phyloP scores from a whole-genome alignment of 1,140 invertebrate genomes.

The Laupala kohalensis region DNA sequence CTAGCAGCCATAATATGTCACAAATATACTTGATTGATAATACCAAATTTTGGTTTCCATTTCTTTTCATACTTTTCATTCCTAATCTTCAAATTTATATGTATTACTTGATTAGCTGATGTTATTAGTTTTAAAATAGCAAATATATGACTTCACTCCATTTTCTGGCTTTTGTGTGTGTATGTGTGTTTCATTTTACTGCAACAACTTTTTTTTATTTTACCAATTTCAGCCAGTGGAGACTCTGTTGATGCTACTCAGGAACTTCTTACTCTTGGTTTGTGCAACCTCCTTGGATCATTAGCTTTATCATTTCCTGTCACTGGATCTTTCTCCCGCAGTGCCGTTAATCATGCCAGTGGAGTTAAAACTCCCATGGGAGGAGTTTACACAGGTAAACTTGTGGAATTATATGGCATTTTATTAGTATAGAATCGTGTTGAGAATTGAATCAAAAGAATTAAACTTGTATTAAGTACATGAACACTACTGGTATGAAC shows the following conservation, averaged over 20 bases:
- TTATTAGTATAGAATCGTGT: not conserved
- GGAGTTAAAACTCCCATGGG: constrained; percentile 81
- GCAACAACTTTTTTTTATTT: too few relatives aligned
- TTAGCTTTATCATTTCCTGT: constrained; percentile 86
- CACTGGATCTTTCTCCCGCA: constrained; percentile 80
- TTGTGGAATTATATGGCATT: not conserved
- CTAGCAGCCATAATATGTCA: too few relatives aligned
- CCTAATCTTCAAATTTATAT: too few relatives aligned
- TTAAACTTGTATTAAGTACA: too few relatives aligned
- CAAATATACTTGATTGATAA: too few relatives aligned
- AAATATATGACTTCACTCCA: too few relatives aligned
- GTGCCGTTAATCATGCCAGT: constrained; percentile 86
- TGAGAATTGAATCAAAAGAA: not conserved
- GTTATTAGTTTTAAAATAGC: too few relatives aligned
- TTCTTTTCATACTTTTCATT: too few relatives aligned
- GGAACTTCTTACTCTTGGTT: constrained; percentile 69
- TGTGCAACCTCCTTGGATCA: constrained; percentile 78
- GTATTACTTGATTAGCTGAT: too few relatives aligned
- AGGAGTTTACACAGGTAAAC: constrained; percentile 71
- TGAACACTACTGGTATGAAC: constrained; percentile 2
- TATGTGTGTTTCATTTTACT: too few relatives aligned
- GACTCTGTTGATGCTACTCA: constrained; percentile 68
- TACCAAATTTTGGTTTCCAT: too few relatives aligned
- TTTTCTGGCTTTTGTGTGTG: too few relatives aligned
- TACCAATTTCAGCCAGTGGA: constrained; percentile 44